Evolutionary conservation across 2,888 invertebrate species (phyloP).

Genomic region (Caenorhabditis wallacei): DNA sequence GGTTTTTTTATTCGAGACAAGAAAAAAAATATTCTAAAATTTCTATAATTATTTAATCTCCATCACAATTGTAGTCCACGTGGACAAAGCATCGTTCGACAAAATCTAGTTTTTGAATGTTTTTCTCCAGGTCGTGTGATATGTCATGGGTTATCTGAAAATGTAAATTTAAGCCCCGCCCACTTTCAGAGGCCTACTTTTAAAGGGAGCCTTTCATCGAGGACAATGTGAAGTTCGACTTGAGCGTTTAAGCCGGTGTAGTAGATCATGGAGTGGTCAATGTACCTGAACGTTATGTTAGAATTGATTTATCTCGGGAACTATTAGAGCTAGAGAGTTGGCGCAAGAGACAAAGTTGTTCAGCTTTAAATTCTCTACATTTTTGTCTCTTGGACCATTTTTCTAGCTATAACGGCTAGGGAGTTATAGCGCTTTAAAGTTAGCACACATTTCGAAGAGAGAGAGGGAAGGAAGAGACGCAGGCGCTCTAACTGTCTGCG

Average conservation of each 20-base stretch:
- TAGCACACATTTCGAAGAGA: no score
- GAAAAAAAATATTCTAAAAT: neutral
- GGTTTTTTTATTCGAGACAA: no score
- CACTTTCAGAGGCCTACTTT: constrained; percentile 69
- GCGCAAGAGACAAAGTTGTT: neutral
- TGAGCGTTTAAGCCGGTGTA: constrained; percentile 84
- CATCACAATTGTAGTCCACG: constrained; percentile 80
- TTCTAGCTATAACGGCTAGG: no score
- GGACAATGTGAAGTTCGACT: constrained; percentile 83
- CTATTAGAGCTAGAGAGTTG: neutral
- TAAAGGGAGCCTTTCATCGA: constrained; percentile 84
- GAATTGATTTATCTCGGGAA: neutral
- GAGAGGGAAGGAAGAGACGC: no score
- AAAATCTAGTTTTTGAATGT: constrained; percentile 83
- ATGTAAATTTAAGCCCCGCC: neutral
- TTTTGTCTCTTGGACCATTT: no score
- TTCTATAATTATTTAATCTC: constrained; percentile 68
- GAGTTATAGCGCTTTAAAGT: no score
- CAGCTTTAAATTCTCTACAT: no score
- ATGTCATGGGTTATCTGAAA: constrained; percentile 84
- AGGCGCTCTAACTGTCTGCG: no score
- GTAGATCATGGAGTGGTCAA: constrained; percentile 85
- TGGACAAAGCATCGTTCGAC: constrained; percentile 79
- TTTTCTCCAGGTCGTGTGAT: constrained; percentile 83
- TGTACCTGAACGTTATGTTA: constrained; percentile 53